A percentile compares a stretch with the other conserved stretches of the same genome.
Evolutionary conservation across 2,888 invertebrate species (phyloP).

Genomic region (Prosopocoilus inquinatus): DNA sequence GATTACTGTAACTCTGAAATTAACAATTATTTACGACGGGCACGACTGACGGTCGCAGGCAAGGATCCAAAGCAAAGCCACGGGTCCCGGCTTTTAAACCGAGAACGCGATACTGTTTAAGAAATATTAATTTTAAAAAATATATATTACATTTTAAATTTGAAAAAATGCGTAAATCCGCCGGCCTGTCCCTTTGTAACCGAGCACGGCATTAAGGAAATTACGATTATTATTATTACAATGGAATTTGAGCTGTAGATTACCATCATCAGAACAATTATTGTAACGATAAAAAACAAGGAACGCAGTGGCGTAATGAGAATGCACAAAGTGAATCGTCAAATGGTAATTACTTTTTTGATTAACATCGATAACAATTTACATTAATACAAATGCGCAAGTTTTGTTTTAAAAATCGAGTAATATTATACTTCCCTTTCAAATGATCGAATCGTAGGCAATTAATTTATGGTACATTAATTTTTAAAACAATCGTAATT

Average conservation of each 20-base stretch:
- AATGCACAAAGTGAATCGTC: conserved; percentile 8
- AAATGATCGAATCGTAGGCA: background rate
- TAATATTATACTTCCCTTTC: background rate
- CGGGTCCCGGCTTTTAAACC: too few relatives aligned
- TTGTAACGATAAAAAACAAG: background rate
- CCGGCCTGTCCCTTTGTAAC: too few relatives aligned
- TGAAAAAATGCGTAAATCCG: too few relatives aligned
- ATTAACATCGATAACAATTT: conserved; percentile 10
- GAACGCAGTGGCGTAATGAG: background rate
- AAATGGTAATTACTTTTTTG: conserved; percentile 7
- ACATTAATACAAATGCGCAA: background rate
- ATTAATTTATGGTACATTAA: conserved; percentile 11
- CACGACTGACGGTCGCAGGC: too few relatives aligned
- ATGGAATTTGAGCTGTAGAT: background rate
- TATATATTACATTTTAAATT: too few relatives aligned
- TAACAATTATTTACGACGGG: conserved; percentile 17
- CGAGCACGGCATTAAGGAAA: background rate
- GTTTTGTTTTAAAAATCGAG: conserved; percentile 1
- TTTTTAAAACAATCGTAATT: background rate
- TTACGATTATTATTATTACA: background rate
- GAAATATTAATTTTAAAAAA: conserved; percentile 6
- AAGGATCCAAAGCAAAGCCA: too few relatives aligned
- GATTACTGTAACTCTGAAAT: conserved; percentile 15
- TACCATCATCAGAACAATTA: background rate
- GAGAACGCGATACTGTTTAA: background rate